phyloP scores from a whole-genome alignment of 2,888 invertebrate genomes.

The Steinernema scapterisci region DNA sequence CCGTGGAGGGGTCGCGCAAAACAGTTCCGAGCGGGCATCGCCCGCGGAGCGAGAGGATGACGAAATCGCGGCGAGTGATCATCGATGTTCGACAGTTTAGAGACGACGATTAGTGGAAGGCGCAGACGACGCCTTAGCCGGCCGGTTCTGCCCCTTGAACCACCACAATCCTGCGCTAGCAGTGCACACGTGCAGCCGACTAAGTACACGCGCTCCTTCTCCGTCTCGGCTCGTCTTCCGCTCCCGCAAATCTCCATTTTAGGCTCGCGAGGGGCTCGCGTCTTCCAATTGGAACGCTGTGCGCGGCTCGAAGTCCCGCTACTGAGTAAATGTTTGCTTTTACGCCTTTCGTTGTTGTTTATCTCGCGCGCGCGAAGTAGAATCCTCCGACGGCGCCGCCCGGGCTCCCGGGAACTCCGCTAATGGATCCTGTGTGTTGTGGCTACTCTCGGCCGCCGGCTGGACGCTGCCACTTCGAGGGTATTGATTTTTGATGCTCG shows the following conservation, averaged over 20 bases:
- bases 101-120: background rate
- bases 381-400: background rate
- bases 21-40: background rate
- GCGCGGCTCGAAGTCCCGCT: background rate
- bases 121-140: conserved; percentile 12
- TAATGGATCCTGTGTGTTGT: background rate
- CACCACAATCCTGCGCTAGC: background rate
- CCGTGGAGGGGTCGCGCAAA: background rate
- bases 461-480: background rate
- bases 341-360: conserved; percentile 16
- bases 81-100: conserved; percentile 10
- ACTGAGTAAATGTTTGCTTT: conserved; percentile 12
- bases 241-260: background rate
- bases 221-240: background rate
- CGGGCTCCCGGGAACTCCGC: background rate
- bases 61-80: conserved; percentile 30
- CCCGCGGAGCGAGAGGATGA: background rate
- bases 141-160: conserved; percentile 1
- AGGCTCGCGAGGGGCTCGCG: background rate
- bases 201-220: background rate
- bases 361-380: conserved; percentile 3
- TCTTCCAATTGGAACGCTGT: too few species aligned
- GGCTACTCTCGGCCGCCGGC: conserved; percentile 6
- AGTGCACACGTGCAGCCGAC: background rate
- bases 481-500: conserved; percentile 23